Evolutionary conservation across 37 sponge, comb jelly and placozoan genomes (phyloP).

Genomic region (Cliona cf. orientalis): DNA sequence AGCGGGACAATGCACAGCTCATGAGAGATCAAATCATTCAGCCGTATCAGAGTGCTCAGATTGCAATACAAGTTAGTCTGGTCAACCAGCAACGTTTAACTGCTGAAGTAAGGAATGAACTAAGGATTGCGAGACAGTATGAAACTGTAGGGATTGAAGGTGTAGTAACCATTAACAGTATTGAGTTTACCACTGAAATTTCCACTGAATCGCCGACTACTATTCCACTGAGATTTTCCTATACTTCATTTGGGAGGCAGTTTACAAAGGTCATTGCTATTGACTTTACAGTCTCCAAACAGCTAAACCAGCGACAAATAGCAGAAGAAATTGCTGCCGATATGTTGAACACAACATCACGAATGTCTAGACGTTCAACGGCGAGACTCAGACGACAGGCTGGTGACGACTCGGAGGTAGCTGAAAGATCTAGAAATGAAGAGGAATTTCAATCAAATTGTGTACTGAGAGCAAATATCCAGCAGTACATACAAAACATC

Average conservation of each 20-base stretch:
- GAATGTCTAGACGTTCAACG: background rate
- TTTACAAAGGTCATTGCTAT: background rate
- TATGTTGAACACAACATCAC: background rate
- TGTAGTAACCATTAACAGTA: background rate
- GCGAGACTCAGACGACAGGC: background rate
- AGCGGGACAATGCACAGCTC: background rate
- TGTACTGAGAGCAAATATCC: too few species aligned
- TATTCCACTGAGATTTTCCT: background rate
- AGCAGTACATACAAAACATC: too few species aligned
- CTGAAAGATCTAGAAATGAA: background rate
- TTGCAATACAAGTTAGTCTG: background rate
- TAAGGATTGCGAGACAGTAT: background rate
- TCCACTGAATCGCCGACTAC: background rate
- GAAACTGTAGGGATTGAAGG: background rate
- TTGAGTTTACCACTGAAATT: background rate
- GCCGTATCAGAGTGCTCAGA: background rate
- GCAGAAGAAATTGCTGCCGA: background rate
- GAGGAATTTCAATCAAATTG: slow-evolving; percentile 7
- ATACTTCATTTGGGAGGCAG: background rate
- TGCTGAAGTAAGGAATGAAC: background rate
- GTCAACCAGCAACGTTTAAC: background rate
- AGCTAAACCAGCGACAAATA: background rate
- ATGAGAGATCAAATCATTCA: background rate
- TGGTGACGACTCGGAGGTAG: too few species aligned
- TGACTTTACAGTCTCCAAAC: slow-evolving; percentile 6